Evolutionary conservation across 2,888 invertebrate species (phyloP).

Genomic region (Cantharis rufa): DNA sequence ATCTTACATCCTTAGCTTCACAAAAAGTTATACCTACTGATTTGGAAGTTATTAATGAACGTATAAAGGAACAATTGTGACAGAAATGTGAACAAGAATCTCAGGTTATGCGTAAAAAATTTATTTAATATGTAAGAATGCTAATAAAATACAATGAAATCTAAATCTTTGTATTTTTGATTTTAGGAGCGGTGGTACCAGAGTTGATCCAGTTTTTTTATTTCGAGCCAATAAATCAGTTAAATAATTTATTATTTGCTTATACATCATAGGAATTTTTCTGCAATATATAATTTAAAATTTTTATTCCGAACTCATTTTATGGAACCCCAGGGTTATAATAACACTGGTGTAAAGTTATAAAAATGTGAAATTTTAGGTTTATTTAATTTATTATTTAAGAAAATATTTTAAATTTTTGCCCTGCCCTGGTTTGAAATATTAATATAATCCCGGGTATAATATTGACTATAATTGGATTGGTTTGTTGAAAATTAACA

Average conservation of each 20-base stretch:
- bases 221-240: neutral
- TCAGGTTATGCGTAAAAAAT: neutral
- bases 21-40: neutral
- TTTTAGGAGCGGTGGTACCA: neutral
- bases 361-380: too few species aligned
- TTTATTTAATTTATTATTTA: too few species aligned
- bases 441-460: too few species aligned
- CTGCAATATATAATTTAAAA: too few species aligned
- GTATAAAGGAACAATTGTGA: neutral
- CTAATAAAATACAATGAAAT: neutral
- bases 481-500: too few species aligned
- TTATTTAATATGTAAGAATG: neutral
- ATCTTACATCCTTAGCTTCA: neutral
- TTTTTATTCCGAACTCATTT: too few species aligned
- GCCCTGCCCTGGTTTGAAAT: too few species aligned
- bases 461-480: too few species aligned
- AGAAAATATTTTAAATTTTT: too few species aligned
- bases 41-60: neutral
- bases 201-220: neutral
- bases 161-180: neutral
- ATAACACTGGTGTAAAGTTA: too few species aligned
- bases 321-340: too few species aligned
- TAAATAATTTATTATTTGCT: neutral
- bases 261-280: neutral
- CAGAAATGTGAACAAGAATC: neutral